These are phyloP conservation scores for Dipus sagitta DNA, from an alignment of 2,797 vertebrate genomes.

Conservation along the genomic window DNA sequence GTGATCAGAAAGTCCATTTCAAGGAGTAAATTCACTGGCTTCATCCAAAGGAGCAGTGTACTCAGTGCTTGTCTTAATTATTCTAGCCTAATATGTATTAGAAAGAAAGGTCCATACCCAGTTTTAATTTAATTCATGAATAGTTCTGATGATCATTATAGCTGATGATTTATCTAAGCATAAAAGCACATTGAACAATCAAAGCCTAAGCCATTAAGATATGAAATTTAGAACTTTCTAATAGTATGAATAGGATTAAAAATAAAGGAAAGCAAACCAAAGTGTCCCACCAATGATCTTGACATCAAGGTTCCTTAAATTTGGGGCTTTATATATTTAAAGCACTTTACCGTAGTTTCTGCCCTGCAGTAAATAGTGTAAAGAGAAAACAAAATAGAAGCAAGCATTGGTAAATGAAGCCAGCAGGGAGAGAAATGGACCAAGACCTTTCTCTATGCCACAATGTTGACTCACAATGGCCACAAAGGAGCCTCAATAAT, in stretches of 20 bases:
- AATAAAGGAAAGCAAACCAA: neutral
- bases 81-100: constrained; percentile 40
- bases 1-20: neutral
- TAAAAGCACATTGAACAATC: constrained; percentile 37
- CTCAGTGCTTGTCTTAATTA: constrained; percentile 40
- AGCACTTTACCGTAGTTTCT: neutral
- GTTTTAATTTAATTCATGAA: constrained; percentile 66
- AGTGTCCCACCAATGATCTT: neutral
- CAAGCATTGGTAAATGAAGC: neutral
- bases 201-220: constrained; percentile 9
- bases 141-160: constrained; percentile 55
- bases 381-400: neutral
- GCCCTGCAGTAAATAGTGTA: neutral
- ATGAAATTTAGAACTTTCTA: neutral
- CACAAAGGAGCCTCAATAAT: neutral
- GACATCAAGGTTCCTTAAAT: neutral
- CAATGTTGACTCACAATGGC: neutral
- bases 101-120: constrained; percentile 49
- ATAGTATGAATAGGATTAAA: neutral
- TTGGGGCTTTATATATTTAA: neutral
- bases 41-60: constrained; percentile 13
- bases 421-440: neutral
- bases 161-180: constrained; percentile 41
- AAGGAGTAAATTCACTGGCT: neutral
- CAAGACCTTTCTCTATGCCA: neutral